Evolutionary conservation across 2,113 vertebrate species (phyloP), one percentile per base, ranked within the genome.

Genomic region (Phycodurus eques): DNA sequence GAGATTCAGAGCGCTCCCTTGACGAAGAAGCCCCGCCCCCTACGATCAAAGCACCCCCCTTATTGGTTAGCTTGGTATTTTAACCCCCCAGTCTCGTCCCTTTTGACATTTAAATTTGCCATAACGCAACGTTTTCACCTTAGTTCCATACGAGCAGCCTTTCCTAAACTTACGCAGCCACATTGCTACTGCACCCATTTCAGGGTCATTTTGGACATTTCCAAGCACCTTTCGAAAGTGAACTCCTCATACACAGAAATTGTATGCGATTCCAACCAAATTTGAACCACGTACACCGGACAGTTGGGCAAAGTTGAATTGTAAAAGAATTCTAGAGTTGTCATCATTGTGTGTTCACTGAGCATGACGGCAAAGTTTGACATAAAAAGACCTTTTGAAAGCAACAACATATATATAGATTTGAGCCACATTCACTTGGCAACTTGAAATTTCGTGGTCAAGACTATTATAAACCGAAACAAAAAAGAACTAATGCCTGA

Each of bases 1-100:
- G 70, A 82, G 85, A 82, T 83, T 80, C 68, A 3, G 70, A 79
- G 73, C 74, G 78, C 80, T 81, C 81, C 83, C 87, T 76, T 74
- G 63, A 22, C 53, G 74, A 42, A 6, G 63, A 72, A 73, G 76
- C 59, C 66, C 31, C 78, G 62, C 75, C 82, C 74, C 62, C 81
- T 77, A 13, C 19, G 19, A 4, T 46, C 63, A 46, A 46, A 33
- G 43, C 64, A 31, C 11, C 42, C 20, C n/a, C 5, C 63, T 46
- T 46, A 44, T n/a, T 46, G 63, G 63, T 46, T 39, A 65, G 63
- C 20, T 13, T 31, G 12, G 4, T 59, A 59, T 59, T 59, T 33
- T 31, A 31, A 27, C 42, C 63, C 1, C 59, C 59, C 17, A 8
- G 59, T 6, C 33, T 20, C 62, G 20, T 43, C 20, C 19, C 15